Base-by-base conservation (phyloP, 2,888 invertebrate species). In the Catocala nupta region DNA sequence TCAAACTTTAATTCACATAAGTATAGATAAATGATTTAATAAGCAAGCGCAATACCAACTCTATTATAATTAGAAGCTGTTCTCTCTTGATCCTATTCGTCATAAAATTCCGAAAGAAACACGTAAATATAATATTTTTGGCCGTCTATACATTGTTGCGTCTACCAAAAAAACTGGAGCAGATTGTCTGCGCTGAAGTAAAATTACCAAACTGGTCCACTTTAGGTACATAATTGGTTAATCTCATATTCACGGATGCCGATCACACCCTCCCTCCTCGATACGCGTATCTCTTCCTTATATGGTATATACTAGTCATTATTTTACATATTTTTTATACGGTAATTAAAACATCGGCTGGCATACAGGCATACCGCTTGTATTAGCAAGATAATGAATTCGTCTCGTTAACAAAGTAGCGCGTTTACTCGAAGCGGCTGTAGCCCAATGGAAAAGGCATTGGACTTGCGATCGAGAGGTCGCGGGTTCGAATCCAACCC, bases 131-230 rank as follows among this genome's bases (percentile, higher is more conserved):
- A 10, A 33, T 48, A 25, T n/a, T 8, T 16, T 10, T 12, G n/a
- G 8, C 10, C 13, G 25, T 59, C 53, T 59, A 42, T 42, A 39
- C 25, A 4, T 59, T 51, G 1, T 48, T 39, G 0, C 5, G 25
- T 58, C 58, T 63, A 48, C 25, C 6, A 10, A 42, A 11, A 36
- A 68, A 77, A 70, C 60, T 77, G 62, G 78, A 71, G 76, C 76
- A 75, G 9, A 62, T 61, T 51, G 47, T 48, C 54, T 47, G 6
- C 44, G 39, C 2, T 61, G 44, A 47, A 51, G 55, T 63, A 65
- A 73, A 68, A 51, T 45, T 53, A 66, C 25, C 45, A 63, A 73
- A 77, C 73, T 60, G 69, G 73, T 78, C 60, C 50, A 62, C 10
- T 71, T 53, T 50, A 55, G 25, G 55, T 42, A 44, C 25, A 55